Base-by-base conservation (phyloP, 2,888 invertebrate genomes). In the Heliconius charithonia region DNA sequence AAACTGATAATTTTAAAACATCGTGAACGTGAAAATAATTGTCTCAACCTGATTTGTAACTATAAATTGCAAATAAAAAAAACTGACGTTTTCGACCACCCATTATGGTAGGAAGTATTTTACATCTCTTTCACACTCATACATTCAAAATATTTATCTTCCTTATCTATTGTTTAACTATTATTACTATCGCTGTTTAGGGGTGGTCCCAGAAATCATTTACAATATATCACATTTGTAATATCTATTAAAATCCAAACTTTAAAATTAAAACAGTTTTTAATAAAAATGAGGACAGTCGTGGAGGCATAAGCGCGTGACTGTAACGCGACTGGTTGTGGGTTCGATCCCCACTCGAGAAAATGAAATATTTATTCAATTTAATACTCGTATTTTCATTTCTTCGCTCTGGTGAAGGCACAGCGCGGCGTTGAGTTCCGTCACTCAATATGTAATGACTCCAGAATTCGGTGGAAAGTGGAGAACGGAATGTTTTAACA, bases 171-270 rank as follows among this genome's bases (percentile, higher is more conserved):
- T 89, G 89, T 91, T 90, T 90, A 89, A 87, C 90, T 91, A 90
- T 91, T 91, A 90, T 89, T 91, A 89, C 87, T 87, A 87, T 89
- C 91, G 90, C 89, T 86, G 86, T 91, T 91, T 91, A 87, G 88
- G 93, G 93, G 93, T 93, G 93, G 93, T 92, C 93, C 81, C 81
- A 25, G 22, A 71, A 71, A 59, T n/a, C 6, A 72, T 84, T 80
- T 75, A 78, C 45, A 69, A 75, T 63, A 25, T 75, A 77, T 78
- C 56, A 71, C n/a, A 73, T 76, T 75, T 67, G 25, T 70, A 41
- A 67, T 32, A 41, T 67, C 13, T 16, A 10, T 67, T 67, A n/a
- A 62, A 62, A 62, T 27, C 7, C 0, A 56, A 19, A 56, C 0
- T 56, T 56, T 22, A 22, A 56, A 56, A 56, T 56, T 56, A 16